These are phyloP conservation scores for Pheosia gnoma DNA, from an alignment of 2,888 invertebrate genomes.

Conservation along the genomic window DNA sequence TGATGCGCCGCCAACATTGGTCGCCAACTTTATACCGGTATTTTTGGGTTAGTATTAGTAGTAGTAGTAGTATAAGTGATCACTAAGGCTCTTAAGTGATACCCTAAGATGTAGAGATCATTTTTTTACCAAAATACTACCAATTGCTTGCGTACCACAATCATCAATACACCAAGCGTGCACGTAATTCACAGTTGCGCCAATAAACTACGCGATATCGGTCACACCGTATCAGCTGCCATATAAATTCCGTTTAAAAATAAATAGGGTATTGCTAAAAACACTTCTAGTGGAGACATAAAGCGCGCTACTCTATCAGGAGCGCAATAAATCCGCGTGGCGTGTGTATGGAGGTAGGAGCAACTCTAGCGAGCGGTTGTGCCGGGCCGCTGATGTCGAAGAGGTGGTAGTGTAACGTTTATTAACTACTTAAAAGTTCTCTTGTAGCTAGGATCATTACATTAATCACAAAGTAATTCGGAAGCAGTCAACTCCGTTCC, in stretches of 20 bases:
- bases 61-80: too few species aligned
- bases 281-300: constrained; percentile 44
- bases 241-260: constrained; percentile 48
- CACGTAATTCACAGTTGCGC: constrained; percentile 17
- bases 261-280: constrained; percentile 43
- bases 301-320: constrained; percentile 47
- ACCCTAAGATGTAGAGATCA: too few species aligned
- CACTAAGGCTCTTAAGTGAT: too few species aligned
- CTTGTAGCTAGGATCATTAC: too few species aligned
- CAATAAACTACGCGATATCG: constrained; percentile 38
- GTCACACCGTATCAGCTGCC: constrained; percentile 25
- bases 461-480: too few species aligned
- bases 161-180: constrained; percentile 15
- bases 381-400: constrained; percentile 6
- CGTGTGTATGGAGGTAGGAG: constrained; percentile 19
- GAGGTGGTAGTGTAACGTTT: neutral
- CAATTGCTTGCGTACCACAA: neutral
- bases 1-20: too few species aligned
- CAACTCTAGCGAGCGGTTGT: neutral
- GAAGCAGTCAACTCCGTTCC: too few species aligned
- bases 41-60: too few species aligned
- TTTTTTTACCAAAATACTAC: neutral
- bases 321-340: constrained; percentile 48
- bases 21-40: too few species aligned
- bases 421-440: neutral